A percentile compares a stretch with the other conserved stretches of the same genome.
Conservation (phyloP, 2,888 invertebrate genomes). For the Cheilosia vernalis region DNA sequence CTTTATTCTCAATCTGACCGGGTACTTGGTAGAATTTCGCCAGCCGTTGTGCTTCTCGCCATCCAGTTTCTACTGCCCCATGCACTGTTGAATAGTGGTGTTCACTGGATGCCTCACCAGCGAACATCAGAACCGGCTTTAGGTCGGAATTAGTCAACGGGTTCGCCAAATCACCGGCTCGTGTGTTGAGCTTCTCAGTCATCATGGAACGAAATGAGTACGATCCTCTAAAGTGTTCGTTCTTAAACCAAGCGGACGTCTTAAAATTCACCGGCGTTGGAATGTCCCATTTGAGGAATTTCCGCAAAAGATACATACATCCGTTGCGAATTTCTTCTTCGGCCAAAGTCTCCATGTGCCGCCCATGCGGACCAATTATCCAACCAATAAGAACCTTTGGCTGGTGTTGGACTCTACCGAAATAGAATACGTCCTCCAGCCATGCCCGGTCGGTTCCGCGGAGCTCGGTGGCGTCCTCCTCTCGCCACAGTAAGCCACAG, state of each 20-base stretch:
- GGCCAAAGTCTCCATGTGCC: conserved; percentile 86
- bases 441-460: conserved; percentile 84
- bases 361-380: conserved; percentile 87
- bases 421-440: conserved; percentile 87
- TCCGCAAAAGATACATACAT: conserved; percentile 81
- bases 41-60: conserved; percentile 88
- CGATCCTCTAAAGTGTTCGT: conserved; percentile 86
- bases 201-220: conserved; percentile 87
- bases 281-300: conserved; percentile 81
- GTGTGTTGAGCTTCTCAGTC: conserved; percentile 85
- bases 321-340: conserved; percentile 83
- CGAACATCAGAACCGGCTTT: conserved; percentile 86
- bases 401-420: conserved; percentile 87
- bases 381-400: conserved; percentile 88
- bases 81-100: conserved; percentile 88
- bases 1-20: background rate
- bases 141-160: conserved; percentile 77
- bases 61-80: conserved; percentile 89
- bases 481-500: conserved; percentile 86
- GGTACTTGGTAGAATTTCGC: conserved; percentile 78
- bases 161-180: conserved; percentile 84
- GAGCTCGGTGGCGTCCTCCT: conserved; percentile 83
- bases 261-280: conserved; percentile 79
- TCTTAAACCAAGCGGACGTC: conserved; percentile 87
- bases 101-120: conserved; percentile 88